Conservation (phyloP, 1,140 invertebrate species). For the Euura saliciscinereae region DNA sequence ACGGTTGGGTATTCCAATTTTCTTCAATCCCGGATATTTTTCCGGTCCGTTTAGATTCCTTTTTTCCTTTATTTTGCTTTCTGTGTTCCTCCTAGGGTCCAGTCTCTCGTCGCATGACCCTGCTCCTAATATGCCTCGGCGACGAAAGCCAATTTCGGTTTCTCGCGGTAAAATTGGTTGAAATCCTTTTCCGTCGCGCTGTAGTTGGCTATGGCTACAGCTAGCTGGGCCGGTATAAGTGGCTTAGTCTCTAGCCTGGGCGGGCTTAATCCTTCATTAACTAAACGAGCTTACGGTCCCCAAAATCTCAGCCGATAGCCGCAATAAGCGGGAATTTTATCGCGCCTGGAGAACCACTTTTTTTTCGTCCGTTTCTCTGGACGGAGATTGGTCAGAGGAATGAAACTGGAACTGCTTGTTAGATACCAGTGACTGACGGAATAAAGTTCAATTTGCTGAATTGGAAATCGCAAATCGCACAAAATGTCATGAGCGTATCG, state of each 20-base stretch:
- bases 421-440: background rate
- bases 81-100: background rate
- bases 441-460: background rate
- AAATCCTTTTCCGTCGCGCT: background rate
- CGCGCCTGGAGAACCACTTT: background rate
- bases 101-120: background rate
- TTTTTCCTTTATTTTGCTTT: background rate
- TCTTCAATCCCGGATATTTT: too few relatives aligned
- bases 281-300: conserved; percentile 8
- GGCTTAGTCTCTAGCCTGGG: conserved; percentile 8
- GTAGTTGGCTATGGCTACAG: background rate
- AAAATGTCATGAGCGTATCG: too few relatives aligned
- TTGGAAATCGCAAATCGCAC: too few relatives aligned
- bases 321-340: background rate
- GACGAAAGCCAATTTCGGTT: background rate
- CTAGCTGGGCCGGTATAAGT: background rate
- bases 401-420: background rate
- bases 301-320: background rate
- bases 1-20: too few relatives aligned
- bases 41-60: too few relatives aligned
- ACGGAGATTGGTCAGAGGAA: background rate
- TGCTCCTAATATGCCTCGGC: background rate
- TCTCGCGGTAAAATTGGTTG: background rate
- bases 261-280: background rate
- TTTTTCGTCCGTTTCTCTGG: background rate